phyloP scores from a whole-genome alignment of 2,113 vertebrate species.

The Corvus cornix region DNA sequence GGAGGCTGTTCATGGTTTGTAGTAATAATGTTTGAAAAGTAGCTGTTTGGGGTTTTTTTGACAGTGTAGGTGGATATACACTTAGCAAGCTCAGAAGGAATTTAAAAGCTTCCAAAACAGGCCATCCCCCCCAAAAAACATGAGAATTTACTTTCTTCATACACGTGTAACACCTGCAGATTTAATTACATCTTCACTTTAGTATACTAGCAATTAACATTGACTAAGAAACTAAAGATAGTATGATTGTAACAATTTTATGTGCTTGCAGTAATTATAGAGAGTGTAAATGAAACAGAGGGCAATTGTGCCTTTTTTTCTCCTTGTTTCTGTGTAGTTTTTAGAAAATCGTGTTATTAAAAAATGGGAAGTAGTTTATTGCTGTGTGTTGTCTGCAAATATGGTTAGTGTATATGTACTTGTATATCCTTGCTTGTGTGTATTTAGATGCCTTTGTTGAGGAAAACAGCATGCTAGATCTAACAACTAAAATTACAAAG shows the following conservation, averaged over 20 bases:
- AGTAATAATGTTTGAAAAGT: not conserved
- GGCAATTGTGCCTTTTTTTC: not conserved
- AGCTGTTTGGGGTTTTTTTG: not conserved
- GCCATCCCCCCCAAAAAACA: not conserved
- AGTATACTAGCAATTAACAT: slow-evolving; percentile 17
- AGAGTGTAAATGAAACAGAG: slow-evolving; percentile 31
- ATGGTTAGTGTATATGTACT: not conserved
- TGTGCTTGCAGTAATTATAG: slow-evolving; percentile 20
- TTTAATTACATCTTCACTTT: slow-evolving; percentile 40
- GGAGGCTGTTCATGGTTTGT: not conserved
- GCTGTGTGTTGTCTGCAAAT: not conserved
- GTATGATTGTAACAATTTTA: not conserved
- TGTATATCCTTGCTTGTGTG: not conserved
- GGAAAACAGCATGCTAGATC: not conserved
- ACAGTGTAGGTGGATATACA: not conserved
- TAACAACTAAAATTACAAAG: not conserved
- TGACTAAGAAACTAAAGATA: slow-evolving; percentile 34
- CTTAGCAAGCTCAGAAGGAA: not conserved
- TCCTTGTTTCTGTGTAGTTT: not conserved
- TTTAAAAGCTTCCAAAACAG: not conserved
- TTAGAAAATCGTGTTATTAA: not conserved
- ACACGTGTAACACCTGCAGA: not conserved
- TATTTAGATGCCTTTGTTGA: not conserved
- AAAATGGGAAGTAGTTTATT: not conserved
- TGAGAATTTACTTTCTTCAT: not conserved